Base-by-base conservation (phyloP, 2,113 vertebrate species). In the Pachyramphus minor region DNA sequence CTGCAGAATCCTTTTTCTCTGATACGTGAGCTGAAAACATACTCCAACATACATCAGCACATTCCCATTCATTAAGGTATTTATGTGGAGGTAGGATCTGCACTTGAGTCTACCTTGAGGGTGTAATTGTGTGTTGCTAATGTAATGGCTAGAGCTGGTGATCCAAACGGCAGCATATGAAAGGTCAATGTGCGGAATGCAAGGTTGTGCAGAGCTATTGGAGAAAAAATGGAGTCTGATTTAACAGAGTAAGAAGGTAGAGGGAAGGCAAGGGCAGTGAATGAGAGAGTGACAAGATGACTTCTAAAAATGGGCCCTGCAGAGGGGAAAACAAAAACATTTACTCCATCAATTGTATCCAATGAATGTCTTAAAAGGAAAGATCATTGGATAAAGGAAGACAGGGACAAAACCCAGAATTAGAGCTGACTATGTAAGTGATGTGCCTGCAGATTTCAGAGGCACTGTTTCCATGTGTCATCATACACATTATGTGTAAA, bases 41-140 rank as follows among this genome's bases (percentile, higher is more conserved):
- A 79, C 93, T 95, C 97, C 85, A 91, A 69, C 89, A 93, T 92
- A 95, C 58, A 92, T 97, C 97, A 97, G 93, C 96, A 84, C 68
- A 96, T 97, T 97, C 96, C 86, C 95, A 67, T 96, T 98, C 96
- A 97, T 98, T 98, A 97, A 97, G 75, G 78, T 96, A 97, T 97
- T 98, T 97, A 93, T 96, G 93, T 96, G 91, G 93, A 96, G 74
- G 87, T 94, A 97, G 94, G 93, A 95, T 86, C 97, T 98, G 98
- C 97, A 97, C 98, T 98, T 98, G 98, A 98, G 91, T 96, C 97
- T 98, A 98, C 98, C 98, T 98, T 98, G 98, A 98, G 96, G 95
- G 96, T 97, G 98, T 98, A 98, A 98, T 98, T 98, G 98, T 97
- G 98, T 98, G 98, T 98, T 98, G 98, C 97, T 98, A 98, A 98